Conservation (phyloP, 1,140 invertebrate species). For the Triops cancriformis region DNA sequence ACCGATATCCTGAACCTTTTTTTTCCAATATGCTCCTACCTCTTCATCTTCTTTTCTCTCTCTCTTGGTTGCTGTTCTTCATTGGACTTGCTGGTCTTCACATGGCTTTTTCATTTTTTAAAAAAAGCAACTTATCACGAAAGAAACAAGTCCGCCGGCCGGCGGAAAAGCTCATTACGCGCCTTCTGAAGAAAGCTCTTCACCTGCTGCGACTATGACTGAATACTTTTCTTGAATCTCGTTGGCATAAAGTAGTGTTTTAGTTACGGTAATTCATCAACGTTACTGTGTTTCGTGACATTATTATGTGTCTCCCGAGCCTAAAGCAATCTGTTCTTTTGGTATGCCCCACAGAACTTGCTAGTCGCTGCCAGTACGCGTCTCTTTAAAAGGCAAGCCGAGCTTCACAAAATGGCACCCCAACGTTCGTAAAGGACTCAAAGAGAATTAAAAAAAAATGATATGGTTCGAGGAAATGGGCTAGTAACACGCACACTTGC, state of each 20-base stretch:
- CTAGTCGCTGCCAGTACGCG: too few relatives aligned
- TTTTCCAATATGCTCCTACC: not conserved
- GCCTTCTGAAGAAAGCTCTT: not conserved
- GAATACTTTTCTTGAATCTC: too few relatives aligned
- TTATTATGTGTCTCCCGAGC: not conserved
- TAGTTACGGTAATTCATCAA: not conserved
- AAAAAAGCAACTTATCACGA: not conserved
- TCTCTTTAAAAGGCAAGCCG: too few relatives aligned
- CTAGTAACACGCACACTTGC: not conserved
- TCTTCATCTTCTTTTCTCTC: not conserved
- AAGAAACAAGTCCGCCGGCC: not conserved
- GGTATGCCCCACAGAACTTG: not conserved
- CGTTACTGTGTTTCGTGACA: not conserved
- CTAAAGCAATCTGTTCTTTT: not conserved
- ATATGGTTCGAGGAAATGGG: not conserved
- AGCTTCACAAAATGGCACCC: too few relatives aligned
- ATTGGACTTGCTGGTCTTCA: not conserved
- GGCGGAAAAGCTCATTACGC: not conserved
- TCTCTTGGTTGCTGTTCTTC: not conserved
- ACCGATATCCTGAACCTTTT: conserved; percentile 5
- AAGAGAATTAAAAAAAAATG: not conserved
- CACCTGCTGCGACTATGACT: too few relatives aligned
- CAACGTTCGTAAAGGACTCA: too few relatives aligned
- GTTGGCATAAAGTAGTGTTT: not conserved
- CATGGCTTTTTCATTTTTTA: not conserved